Evolutionary conservation across 2,113 vertebrate species (phyloP).

Genomic region (Tretioscincus oriximinensis): DNA sequence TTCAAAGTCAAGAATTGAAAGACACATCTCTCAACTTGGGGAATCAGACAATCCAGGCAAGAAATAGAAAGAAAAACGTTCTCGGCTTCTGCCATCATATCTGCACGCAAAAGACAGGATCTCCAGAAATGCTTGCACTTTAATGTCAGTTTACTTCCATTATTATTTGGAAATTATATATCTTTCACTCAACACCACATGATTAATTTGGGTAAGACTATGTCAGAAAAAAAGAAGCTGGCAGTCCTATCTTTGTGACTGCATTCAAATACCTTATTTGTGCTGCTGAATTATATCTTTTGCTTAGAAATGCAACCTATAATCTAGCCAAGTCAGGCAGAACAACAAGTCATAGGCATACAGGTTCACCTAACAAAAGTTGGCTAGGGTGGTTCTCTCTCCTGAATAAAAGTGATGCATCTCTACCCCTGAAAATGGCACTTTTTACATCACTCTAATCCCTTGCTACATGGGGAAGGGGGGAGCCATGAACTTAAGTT

Average conservation of each 20-base stretch:
- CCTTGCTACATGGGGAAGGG: neutral
- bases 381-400: slow-evolving; percentile 7
- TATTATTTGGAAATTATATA: slow-evolving; percentile 14
- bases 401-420: neutral
- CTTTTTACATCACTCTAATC: neutral
- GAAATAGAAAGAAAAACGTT: neutral
- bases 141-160: slow-evolving; percentile 15
- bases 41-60: slow-evolving; percentile 7
- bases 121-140: slow-evolving; percentile 22
- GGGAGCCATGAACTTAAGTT: neutral
- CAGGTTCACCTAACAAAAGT: neutral
- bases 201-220: slow-evolving; percentile 22
- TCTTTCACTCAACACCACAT: slow-evolving; percentile 24
- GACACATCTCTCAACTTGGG: neutral
- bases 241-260: neutral
- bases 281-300: slow-evolving; percentile 45
- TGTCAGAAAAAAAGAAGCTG: slow-evolving; percentile 30
- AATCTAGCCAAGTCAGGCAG: neutral
- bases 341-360: neutral
- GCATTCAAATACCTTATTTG: slow-evolving; percentile 9
- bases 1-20: slow-evolving; percentile 25
- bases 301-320: slow-evolving; percentile 3
- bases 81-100: neutral
- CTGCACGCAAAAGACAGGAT: neutral
- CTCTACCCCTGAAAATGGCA: slow-evolving; percentile 21